Evolutionary conservation across 2,888 invertebrate genomes (phyloP).

Genomic region (Eupithecia subumbrata): DNA sequence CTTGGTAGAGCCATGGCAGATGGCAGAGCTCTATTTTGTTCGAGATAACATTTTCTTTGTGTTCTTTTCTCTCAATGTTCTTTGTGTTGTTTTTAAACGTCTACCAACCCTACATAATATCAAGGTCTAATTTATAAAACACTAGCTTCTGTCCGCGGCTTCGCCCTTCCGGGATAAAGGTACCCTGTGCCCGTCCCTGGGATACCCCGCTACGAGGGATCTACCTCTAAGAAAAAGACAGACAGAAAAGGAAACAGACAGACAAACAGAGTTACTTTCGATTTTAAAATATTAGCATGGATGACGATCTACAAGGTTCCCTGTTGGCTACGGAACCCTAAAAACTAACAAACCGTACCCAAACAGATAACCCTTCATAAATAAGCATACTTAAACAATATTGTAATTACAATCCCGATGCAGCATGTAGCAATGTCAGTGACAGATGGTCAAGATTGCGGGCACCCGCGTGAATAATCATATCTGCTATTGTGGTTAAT

Average conservation of each 20-base stretch:
- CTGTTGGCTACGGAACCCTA: neutral
- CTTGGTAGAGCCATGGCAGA: neutral
- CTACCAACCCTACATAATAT: neutral
- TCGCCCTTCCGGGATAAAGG: too few species aligned
- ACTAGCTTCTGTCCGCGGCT: neutral
- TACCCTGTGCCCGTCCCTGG: too few species aligned
- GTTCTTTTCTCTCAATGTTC: neutral
- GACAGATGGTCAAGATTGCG: constrained; percentile 72
- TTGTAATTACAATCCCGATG: constrained; percentile 34
- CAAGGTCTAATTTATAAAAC: neutral
- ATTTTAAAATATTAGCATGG: too few species aligned
- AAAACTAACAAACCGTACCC: neutral
- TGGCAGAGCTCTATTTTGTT: neutral
- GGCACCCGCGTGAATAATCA: constrained; percentile 74
- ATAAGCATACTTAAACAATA: constrained; percentile 13
- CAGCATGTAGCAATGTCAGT: constrained; percentile 69
- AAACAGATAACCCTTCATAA: constrained; percentile 6
- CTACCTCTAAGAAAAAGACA: too few species aligned
- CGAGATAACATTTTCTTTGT: neutral
- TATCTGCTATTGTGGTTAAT: constrained; percentile 72
- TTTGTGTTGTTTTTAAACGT: neutral
- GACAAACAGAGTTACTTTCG: too few species aligned
- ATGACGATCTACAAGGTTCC: neutral
- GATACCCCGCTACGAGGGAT: too few species aligned
- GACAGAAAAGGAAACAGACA: too few species aligned